Base-by-base conservation (phyloP, 2,888 invertebrate species). In the Acrocyrtus sp. region DNA sequence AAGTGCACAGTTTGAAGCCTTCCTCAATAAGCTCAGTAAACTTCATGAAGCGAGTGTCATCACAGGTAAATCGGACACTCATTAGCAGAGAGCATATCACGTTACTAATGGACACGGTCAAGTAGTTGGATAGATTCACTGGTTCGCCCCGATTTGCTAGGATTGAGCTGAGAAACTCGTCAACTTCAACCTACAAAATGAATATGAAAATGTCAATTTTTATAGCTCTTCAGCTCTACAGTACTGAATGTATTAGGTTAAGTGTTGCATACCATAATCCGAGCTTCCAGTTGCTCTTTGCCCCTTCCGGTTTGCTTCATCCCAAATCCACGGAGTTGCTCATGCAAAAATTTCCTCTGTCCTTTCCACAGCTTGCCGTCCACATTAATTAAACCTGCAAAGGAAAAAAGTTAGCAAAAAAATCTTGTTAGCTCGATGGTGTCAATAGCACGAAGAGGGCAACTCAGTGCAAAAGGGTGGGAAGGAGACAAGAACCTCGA, bases 41-140 rank as follows among this genome's bases (percentile, higher is more conserved):
- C 66, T 93, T 88, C 60, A 88, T 87, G 85, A 95, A 95, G 61
- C 91, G 88, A 4, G 86, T 85, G 83, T 95, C 94, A 60, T 92
- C 90, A 79, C 90, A 89, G 67, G 90, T 89, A 85, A 95, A 96
- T 47, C 94, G 88, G 3, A 93, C 90, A 34, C 93, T 92, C 95
- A 96, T 95, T 82, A 95, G 89, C 81, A 95, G 89, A 76, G 92
- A 92, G 84, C 95, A 95, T 80, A 96, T 95, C 3, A 96, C 94
- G 85, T 96, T 96, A 82, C 93, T 93, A 79, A 95, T 91, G 29
- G 92, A 91, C 78, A 94, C 88, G 45, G 93, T 91, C 60, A 96
- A 88, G 21, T 90, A 86, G 8, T 91, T 90, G 61, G 92, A 92
- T 63, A 94, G 86, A 82, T 93, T 91, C 45, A 90, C 88, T 0